Evolutionary conservation across 92 coral and sea anemone species (phyloP).

Genomic region (Palythoa heliodiscus): DNA sequence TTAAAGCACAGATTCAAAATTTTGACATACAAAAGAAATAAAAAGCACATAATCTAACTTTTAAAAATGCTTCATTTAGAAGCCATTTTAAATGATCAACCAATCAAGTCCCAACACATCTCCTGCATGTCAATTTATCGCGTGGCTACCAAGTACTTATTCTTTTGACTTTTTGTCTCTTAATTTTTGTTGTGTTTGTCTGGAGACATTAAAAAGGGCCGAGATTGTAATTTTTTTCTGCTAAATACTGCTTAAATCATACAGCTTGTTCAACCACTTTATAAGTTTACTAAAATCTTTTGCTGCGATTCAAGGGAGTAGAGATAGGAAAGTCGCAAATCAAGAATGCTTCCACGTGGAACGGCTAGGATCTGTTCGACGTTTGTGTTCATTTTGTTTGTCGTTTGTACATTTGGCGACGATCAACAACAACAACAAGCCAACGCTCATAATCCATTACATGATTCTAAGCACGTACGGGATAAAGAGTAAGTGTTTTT

Average conservation of each 20-base stretch:
- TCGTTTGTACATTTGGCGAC: constrained; percentile 46
- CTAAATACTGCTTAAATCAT: background rate
- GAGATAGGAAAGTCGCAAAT: background rate
- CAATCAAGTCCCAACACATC: constrained; percentile 36
- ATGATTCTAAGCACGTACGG: constrained; percentile 85
- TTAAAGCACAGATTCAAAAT: no score
- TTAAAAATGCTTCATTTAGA: background rate
- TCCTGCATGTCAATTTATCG: background rate
- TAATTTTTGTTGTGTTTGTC: background rate
- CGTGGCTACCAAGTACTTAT: constrained; percentile 38
- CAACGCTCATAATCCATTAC: constrained; percentile 69
- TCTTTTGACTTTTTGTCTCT: background rate
- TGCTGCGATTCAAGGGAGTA: background rate
- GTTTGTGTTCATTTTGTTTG: constrained; percentile 22
- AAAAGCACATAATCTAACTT: no score
- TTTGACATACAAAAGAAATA: no score
- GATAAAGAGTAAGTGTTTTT: constrained; percentile 91
- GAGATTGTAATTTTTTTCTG: constrained; percentile 15
- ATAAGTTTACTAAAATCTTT: background rate
- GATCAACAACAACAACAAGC: constrained; percentile 58
- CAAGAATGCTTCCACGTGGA: constrained; percentile 26
- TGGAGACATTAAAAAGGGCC: background rate
- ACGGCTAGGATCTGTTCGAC: background rate
- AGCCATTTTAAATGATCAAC: background rate
- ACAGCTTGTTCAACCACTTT: background rate